Evolutionary conservation across 2,797 vertebrate genomes (phyloP).

Genomic region (Scomberomorus guttatus): DNA sequence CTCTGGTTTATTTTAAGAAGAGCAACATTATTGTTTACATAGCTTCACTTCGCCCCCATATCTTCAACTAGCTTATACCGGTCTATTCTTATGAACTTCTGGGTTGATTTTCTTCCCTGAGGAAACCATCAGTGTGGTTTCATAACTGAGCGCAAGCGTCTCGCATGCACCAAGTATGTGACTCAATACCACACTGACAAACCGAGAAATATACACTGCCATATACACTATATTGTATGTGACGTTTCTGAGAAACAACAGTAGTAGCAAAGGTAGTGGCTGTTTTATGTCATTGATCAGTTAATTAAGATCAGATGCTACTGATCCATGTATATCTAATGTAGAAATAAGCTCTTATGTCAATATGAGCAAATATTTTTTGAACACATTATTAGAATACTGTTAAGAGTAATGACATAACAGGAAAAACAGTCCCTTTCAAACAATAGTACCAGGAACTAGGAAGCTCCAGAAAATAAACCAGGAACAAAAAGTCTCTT

Average conservation of each 20-base stretch:
- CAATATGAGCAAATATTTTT: background rate
- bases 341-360: background rate
- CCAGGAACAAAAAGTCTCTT: background rate
- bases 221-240: background rate
- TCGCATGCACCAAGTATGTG: background rate
- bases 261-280: background rate
- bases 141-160: background rate
- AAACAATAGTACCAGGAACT: background rate
- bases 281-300: background rate
- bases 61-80: background rate
- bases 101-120: background rate
- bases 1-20: constrained; percentile 50
- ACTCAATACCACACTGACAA: background rate
- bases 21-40: constrained; percentile 15
- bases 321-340: background rate
- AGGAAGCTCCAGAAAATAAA: background rate
- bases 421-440: background rate
- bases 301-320: background rate
- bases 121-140: background rate
- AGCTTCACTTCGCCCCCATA: background rate
- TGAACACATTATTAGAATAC: too few species aligned
- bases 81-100: constrained; percentile 1
- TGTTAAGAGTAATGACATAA: background rate
- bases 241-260: background rate
- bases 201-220: too few species aligned